Base-by-base conservation (phyloP, 2,888 invertebrate genomes). In the Thalpophila matura region DNA sequence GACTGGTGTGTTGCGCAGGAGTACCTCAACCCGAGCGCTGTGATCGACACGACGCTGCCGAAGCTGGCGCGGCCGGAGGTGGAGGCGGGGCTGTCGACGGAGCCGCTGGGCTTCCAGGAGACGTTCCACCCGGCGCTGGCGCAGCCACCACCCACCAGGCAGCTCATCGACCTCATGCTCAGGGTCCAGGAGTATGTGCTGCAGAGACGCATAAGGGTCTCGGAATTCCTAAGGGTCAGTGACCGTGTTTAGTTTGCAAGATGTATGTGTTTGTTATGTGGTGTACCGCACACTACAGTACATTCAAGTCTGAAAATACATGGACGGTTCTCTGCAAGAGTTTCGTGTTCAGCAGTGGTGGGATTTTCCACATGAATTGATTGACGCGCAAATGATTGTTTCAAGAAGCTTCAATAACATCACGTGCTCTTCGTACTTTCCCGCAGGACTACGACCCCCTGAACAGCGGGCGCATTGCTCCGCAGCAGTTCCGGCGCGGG, bases 401-500 rank as follows among this genome's bases (percentile, higher is more conserved):
- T n/a, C n/a, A n/a, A n/a, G n/a, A n/a, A n/a, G n/a, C n/a, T n/a
- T n/a, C n/a, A n/a, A n/a, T n/a, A n/a, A n/a, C n/a, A n/a, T n/a
- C n/a, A n/a, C n/a, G n/a, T n/a, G n/a, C n/a, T n/a, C n/a, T n/a
- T n/a, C n/a, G n/a, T n/a, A n/a, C n/a, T n/a, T n/a, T n/a, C n/a
- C 14, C 2, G 3, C 82, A 97, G 97, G 96, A 96, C 80, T 97
- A 96, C 82, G 98, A 98, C 91, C 91, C 95, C 0, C 87, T 97
- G 65, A 96, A 97, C 82, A 92, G 95, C 61, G 97, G 98, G 0
- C 96, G 96, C 80, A 96, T 98, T 49, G 96, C 96, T 0, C 95
- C 96, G 65, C 96, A 96, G 74, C 97, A 97, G 88, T 97, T 98
- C 87, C 95, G 96, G 42, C 96, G 97, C 69, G 97, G 96, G 4